Percentiles rank a stretch among this genome's conserved stretches.
Conservation (phyloP, 2,888 invertebrate species). For the Hyposoter dolosus region DNA sequence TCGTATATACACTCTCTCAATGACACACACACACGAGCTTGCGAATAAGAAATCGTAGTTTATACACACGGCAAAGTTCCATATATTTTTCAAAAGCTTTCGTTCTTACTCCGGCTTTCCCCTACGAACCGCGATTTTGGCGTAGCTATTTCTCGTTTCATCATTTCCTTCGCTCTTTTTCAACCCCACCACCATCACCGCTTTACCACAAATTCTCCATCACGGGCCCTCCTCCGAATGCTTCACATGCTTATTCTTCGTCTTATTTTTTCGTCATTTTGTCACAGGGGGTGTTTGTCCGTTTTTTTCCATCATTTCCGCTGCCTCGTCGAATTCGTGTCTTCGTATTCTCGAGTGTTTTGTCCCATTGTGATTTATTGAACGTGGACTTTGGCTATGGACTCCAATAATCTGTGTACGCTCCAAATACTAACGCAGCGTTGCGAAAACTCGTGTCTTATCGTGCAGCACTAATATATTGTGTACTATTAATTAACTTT, state of each 20-base stretch:
- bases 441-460: background rate
- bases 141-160: slow-evolving; percentile 41
- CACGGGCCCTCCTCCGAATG: slow-evolving; percentile 39
- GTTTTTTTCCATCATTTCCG: slow-evolving; percentile 19
- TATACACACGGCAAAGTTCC: slow-evolving; percentile 26
- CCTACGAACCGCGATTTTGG: slow-evolving; percentile 16
- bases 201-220: slow-evolving; percentile 16
- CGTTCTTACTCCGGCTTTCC: slow-evolving; percentile 16
- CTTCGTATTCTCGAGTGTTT: slow-evolving; percentile 9
- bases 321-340: slow-evolving; percentile 28
- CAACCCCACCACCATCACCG: background rate
- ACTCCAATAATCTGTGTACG: background rate
- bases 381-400: background rate
- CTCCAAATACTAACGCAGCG: background rate
- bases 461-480: background rate
- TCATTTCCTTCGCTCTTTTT: slow-evolving; percentile 36
- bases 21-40: slow-evolving; percentile 46
- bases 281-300: background rate
- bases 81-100: slow-evolving; percentile 51
- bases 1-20: slow-evolving; percentile 12
- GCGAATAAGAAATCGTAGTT: slow-evolving; percentile 40
- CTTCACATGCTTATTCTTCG: slow-evolving; percentile 50
- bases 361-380: slow-evolving; percentile 34
- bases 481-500: background rate
- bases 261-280: slow-evolving; percentile 11